Evolutionary conservation across 2,797 vertebrate genomes (phyloP).

Genomic region (Microhierax caerulescens): DNA sequence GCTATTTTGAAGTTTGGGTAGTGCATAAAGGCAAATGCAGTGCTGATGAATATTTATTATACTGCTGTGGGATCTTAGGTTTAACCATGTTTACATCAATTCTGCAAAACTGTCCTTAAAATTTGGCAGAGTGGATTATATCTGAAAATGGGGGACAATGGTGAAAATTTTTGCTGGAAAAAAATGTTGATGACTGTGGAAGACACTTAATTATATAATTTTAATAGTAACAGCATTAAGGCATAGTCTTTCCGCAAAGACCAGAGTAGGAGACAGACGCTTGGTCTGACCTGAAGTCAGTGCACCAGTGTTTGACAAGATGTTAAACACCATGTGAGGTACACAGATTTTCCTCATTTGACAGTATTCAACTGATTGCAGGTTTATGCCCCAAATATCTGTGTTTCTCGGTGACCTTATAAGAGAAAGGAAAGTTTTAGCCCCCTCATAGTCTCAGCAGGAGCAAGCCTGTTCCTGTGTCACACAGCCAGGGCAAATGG

Average conservation of each 20-base stretch:
- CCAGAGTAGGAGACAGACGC: neutral
- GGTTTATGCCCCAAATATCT: neutral
- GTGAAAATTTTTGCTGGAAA: neutral
- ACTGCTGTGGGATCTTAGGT: conserved; percentile 11
- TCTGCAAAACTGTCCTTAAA: conserved; percentile 21
- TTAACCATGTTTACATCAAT: conserved; percentile 19
- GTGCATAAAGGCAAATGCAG: conserved; percentile 36
- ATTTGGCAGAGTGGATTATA: neutral
- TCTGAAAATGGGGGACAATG: neutral
- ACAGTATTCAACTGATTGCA: neutral
- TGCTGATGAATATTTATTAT: conserved; percentile 38
- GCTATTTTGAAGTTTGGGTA: conserved; percentile 57
- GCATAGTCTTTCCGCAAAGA: neutral
- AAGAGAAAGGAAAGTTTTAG: conserved; percentile 6
- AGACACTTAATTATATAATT: neutral
- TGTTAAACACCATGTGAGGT: neutral
- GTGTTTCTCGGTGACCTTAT: neutral
- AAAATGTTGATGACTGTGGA: neutral
- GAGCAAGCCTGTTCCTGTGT: neutral
- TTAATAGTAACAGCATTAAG: neutral
- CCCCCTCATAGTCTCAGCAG: neutral
- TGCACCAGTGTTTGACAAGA: neutral
- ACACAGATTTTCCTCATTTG: neutral
- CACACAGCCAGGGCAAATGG: neutral
- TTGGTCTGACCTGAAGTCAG: neutral